These are phyloP conservation scores for Meloidogyne exigua DNA, from an alignment of 1,140 invertebrate species.

Conservation along the genomic window DNA sequence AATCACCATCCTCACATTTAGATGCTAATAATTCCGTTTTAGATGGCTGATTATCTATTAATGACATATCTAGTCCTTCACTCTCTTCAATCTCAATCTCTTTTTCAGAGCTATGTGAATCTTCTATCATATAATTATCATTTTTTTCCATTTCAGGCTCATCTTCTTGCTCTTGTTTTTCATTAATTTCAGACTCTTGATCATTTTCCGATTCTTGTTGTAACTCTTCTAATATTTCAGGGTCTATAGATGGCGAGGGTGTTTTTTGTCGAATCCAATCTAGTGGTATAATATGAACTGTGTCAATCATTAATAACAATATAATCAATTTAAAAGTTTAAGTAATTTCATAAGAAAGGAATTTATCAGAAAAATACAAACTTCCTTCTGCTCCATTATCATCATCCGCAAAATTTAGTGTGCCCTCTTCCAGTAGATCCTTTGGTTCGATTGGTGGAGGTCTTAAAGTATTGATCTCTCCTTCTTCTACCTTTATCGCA, in stretches of 20 bases:
- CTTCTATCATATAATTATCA: not conserved
- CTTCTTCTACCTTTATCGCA: constrained; percentile 61
- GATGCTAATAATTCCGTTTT: not conserved
- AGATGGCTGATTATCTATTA: not conserved
- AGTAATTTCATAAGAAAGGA: too few species aligned
- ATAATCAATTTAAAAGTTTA: too few species aligned
- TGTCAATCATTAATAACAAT: too few species aligned
- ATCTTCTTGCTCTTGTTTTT: constrained; percentile 45
- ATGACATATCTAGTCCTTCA: too few species aligned
- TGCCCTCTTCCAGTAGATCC: constrained; percentile 48
- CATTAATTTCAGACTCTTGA: constrained; percentile 50
- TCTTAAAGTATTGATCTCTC: constrained; percentile 53
- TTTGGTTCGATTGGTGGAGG: constrained; percentile 57
- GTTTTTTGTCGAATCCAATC: constrained; percentile 41
- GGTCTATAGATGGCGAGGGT: constrained; percentile 32
- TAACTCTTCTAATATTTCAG: constrained; percentile 25
- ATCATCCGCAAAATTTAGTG: constrained; percentile 55
- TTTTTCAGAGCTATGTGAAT: not conserved
- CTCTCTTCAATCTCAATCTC: not conserved
- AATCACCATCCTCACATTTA: not conserved
- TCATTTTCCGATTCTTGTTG: constrained; percentile 33
- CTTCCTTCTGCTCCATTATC: constrained; percentile 30
- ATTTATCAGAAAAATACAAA: not conserved
- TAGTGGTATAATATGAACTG: too few species aligned
- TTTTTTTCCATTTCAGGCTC: constrained; percentile 24